phyloP scores from a whole-genome alignment of 2,113 vertebrate species.

The Craseonycteris thonglongyai region DNA sequence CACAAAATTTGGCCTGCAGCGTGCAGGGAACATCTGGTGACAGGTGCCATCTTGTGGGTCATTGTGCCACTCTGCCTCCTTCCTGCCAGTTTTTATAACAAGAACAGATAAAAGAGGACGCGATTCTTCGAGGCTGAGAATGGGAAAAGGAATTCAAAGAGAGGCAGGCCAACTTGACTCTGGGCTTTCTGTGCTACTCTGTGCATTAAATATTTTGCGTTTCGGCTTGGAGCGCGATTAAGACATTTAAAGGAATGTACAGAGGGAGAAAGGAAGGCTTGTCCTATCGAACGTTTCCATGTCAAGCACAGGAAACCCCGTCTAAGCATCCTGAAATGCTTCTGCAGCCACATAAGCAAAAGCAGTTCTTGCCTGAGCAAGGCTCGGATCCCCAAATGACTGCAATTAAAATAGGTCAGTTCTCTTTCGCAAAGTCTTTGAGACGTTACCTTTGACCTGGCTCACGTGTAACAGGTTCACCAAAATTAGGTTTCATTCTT shows the following conservation, averaged over 20 bases:
- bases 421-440: background rate
- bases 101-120: constrained; percentile 83
- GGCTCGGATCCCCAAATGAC: constrained; percentile 40
- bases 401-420: constrained; percentile 69
- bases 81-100: constrained; percentile 97
- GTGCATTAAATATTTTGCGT: constrained; percentile 69
- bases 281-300: constrained; percentile 45
- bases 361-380: constrained; percentile 60
- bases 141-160: constrained; percentile 81
- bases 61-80: constrained; percentile 97
- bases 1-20: constrained; percentile 99
- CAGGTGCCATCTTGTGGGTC: constrained; percentile 99
- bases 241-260: constrained; percentile 54
- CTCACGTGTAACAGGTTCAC: background rate
- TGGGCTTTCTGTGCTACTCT: constrained; percentile 67
- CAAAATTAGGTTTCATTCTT: background rate
- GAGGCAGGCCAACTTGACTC: constrained; percentile 75
- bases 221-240: constrained; percentile 61
- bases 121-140: constrained; percentile 71
- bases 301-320: constrained; percentile 61
- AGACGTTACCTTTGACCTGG: background rate
- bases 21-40: constrained; percentile 92
- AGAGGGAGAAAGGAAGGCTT: constrained; percentile 36
- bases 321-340: constrained; percentile 50
- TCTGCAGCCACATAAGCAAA: constrained; percentile 70